Percentiles rank a stretch among this genome's conserved stretches.
Evolutionary conservation across 2,888 invertebrate genomes (phyloP).

Genomic region (Patella pellucida): DNA sequence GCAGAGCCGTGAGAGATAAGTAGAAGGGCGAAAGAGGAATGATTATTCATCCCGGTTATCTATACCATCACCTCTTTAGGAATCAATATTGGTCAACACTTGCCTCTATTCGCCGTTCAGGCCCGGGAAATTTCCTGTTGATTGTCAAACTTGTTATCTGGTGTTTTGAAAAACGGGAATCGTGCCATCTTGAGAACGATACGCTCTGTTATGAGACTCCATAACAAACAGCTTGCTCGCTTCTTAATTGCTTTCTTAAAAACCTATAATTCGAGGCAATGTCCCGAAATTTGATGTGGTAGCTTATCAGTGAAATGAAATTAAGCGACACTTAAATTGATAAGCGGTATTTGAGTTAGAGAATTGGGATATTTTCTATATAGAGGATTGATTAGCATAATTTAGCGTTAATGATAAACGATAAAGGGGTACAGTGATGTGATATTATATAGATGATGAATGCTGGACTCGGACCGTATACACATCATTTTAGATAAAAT

Average conservation of each 20-base stretch:
- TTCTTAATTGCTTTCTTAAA: conserved; percentile 10
- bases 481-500: too few species aligned
- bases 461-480: too few species aligned
- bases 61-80: neutral
- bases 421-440: too few species aligned
- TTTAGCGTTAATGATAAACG: neutral
- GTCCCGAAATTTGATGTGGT: conserved; percentile 11
- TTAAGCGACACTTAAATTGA: conserved; percentile 7
- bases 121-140: conserved; percentile 5
- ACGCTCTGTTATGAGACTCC: neutral
- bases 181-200: conserved; percentile 3
- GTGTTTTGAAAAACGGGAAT: conserved; percentile 7
- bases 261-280: conserved; percentile 11
- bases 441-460: too few species aligned
- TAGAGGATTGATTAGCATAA: conserved; percentile 4
- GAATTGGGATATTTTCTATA: neutral
- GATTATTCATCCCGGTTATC: neutral
- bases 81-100: conserved; percentile 9
- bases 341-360: conserved; percentile 5
- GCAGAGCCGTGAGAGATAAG: conserved; percentile 4
- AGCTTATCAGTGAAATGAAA: conserved; percentile 6
- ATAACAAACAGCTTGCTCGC: conserved; percentile 7
- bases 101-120: conserved; percentile 3
- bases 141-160: conserved; percentile 7
- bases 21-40: neutral